These are phyloP conservation scores for Oedothorax gibbosus DNA, from an alignment of 1,140 invertebrate species.

Conservation along the genomic window DNA sequence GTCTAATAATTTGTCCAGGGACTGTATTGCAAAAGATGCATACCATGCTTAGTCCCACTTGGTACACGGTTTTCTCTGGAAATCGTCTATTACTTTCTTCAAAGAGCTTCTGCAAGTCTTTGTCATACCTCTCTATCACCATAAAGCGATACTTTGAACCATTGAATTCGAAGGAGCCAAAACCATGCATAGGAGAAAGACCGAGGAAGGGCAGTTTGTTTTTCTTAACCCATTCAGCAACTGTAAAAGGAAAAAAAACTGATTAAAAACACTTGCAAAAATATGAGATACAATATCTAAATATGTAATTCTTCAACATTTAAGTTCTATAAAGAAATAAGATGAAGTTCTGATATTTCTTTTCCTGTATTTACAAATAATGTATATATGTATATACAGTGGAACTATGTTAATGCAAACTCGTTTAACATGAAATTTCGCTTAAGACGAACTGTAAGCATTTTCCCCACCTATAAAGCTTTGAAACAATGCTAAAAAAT, in stretches of 20 bases:
- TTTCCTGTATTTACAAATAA: too few relatives aligned
- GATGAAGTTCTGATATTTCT: too few relatives aligned
- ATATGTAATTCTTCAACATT: too few relatives aligned
- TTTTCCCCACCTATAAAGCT: too few relatives aligned
- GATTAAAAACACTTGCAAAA: background rate
- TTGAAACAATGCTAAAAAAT: too few relatives aligned
- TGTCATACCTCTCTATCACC: slow-evolving; percentile 88
- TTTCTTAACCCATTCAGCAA: slow-evolving; percentile 38
- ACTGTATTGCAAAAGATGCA: background rate
- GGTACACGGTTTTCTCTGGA: slow-evolving; percentile 81
- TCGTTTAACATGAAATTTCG: too few relatives aligned
- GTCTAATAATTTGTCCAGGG: too few relatives aligned
- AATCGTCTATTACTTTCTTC: slow-evolving; percentile 75
- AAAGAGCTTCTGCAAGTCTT: slow-evolving; percentile 87
- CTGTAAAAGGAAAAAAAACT: slow-evolving; percentile 5
- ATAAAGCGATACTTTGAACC: slow-evolving; percentile 82
- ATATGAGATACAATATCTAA: too few relatives aligned
- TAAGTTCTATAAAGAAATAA: too few relatives aligned
- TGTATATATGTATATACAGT: too few relatives aligned
- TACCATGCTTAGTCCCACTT: slow-evolving; percentile 75
- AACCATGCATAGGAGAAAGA: slow-evolving; percentile 51
- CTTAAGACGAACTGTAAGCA: too few relatives aligned
- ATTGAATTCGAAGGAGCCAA: slow-evolving; percentile 44
- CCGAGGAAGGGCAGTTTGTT: slow-evolving; percentile 45
- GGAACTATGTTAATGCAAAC: too few relatives aligned